Base-by-base conservation (phyloP, 2,888 invertebrate genomes). In the Drosophila nr. perissopoda region DNA sequence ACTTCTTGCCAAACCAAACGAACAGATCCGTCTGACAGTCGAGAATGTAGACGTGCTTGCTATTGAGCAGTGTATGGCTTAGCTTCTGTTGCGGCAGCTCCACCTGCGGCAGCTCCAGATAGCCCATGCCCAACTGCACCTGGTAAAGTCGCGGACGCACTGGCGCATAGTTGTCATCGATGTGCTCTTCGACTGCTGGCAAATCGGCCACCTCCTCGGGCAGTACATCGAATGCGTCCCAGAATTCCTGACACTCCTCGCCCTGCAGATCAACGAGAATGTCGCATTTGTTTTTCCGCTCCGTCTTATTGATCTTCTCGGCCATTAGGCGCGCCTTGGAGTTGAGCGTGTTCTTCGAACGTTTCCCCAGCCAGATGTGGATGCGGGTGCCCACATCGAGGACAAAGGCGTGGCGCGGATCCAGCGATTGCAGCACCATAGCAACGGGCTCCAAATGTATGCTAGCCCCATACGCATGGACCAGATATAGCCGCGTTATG, bases 1-100 rank as follows among this genome's bases (percentile, higher is more conserved):
- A 99, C 92, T 99, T 99, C 93, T 98, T 98, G 34, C 99, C 99
- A 93, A 99, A 98, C 99, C 99, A 99, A 4, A 99, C 98, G 93
- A 98, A 99, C 18, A 99, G 96, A 93, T 99, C 99, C 67, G 97
- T 94, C 91, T 96, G 96, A 91, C 98, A 98, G 93, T 99, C 99
- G 64, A 99, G 94, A 90, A 99, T 97, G 93, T 99, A 99, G 1
- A 99, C 99, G 93, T 97, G 97, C 91, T 98, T 96, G 72, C 98
- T 98, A 86, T 96, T 96, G 59, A 99, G 95, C 81, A 97, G 94
- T 0, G 95, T 95, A 83, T 97, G 96, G 0, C 95, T 95, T 8
- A 99, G 94, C 89, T 96, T 96, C 71, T 95, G 95, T 78, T 96
- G 96, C 0, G 97, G 95, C 46, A 96, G 94, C 92, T 96, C 96